These are phyloP conservation scores for Vulpes lagopus DNA, from an alignment of 2,113 vertebrate species.

Conservation along the genomic window DNA sequence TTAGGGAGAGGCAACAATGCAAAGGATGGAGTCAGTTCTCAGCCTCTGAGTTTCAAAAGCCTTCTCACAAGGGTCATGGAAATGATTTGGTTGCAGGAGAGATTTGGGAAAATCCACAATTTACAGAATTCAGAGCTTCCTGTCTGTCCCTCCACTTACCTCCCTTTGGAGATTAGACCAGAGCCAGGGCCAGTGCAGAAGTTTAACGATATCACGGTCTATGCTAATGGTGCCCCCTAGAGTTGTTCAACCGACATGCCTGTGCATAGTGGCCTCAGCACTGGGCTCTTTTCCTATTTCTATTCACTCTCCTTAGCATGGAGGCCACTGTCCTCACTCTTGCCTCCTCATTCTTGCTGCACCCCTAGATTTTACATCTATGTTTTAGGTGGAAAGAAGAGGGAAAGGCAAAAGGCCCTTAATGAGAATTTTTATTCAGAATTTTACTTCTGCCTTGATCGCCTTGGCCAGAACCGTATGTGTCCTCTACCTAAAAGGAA, in stretches of 20 bases:
- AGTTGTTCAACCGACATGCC: not conserved
- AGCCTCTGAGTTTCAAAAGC: not conserved
- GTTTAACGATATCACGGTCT: not conserved
- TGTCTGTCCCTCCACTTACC: not conserved
- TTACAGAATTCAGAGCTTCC: not conserved
- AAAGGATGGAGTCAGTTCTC: not conserved
- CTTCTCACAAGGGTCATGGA: not conserved
- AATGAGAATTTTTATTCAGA: not conserved
- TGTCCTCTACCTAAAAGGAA: not conserved
- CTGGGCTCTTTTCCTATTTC: not conserved
- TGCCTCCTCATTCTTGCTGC: not conserved
- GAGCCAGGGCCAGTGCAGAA: not conserved
- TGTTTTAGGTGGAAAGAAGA: not conserved
- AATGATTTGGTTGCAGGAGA: not conserved
- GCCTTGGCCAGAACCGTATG: not conserved
- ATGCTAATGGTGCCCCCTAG: not conserved
- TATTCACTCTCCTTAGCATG: not conserved
- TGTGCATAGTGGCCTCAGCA: not conserved
- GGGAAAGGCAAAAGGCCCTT: not conserved
- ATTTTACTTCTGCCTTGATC: not conserved
- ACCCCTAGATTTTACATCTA: not conserved
- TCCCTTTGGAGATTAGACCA: not conserved
- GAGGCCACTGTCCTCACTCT: not conserved
- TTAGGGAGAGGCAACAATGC: not conserved
- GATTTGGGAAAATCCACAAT: not conserved